Conservation (phyloP, 2,888 invertebrate species). For the Auanema sp. region DNA sequence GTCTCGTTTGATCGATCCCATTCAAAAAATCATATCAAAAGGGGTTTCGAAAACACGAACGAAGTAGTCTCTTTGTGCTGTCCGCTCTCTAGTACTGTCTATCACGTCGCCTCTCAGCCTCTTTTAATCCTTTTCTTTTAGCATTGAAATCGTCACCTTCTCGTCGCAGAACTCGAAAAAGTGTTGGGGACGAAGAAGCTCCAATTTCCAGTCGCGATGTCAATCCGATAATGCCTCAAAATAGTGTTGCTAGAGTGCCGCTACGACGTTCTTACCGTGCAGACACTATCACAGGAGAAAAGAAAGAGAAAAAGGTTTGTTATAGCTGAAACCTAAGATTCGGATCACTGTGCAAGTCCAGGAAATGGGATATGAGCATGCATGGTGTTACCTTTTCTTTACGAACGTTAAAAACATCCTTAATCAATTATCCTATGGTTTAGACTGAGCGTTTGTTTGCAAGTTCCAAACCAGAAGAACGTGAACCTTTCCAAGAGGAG, state of each 20-base stretch:
- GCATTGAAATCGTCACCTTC: slow-evolving; percentile 54
- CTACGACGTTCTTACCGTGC: slow-evolving; percentile 34
- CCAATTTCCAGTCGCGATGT: slow-evolving; percentile 33
- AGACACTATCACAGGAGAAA: slow-evolving; percentile 34
- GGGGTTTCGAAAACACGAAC: too few species aligned
- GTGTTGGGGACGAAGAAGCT: slow-evolving; percentile 27
- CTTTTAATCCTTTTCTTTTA: slow-evolving; percentile 29
- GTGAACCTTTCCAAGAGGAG: slow-evolving; percentile 17
- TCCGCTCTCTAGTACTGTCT: background rate
- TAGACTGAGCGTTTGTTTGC: slow-evolving; percentile 24
- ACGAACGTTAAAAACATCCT: background rate
- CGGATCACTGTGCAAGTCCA: background rate
- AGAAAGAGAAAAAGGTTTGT: slow-evolving; percentile 41
- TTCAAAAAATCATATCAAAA: too few species aligned
- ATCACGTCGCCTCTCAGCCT: background rate
- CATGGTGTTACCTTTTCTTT: background rate
- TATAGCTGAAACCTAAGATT: background rate
- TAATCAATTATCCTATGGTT: background rate
- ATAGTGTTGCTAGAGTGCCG: slow-evolving; percentile 29
- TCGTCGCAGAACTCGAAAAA: slow-evolving; percentile 31
- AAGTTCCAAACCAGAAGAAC: slow-evolving; percentile 15
- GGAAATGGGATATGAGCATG: background rate
- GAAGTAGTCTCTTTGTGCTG: too few species aligned
- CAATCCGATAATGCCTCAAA: slow-evolving; percentile 23
- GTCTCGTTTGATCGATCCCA: too few species aligned